Evolutionary conservation across 2,113 vertebrate species (phyloP), one percentile per base, ranked within the genome.

Genomic region (Solenodon paradoxus): DNA sequence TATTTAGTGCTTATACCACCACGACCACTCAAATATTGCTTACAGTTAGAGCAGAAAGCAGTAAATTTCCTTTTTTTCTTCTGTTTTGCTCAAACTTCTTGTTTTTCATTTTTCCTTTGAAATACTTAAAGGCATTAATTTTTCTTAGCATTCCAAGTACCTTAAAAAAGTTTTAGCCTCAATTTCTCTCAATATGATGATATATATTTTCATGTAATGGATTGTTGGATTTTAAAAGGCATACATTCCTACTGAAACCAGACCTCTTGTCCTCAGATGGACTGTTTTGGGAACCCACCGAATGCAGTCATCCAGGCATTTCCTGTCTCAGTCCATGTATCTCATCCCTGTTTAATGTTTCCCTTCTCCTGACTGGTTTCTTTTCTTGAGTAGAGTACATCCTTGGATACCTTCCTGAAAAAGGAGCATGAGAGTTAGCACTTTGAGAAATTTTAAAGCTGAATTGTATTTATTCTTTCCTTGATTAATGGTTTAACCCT

Each of bases 241-340:
- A 42, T 2, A 49, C 13, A 51, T 78, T 51, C 17, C 7, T 66
- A 19, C 22, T 3, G 8, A 82, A 17, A 0, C 26, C 9, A 53
- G 47, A 9, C 35, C 35, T 42, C 20, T 72, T 40, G n/a, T 63
- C 32, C 32, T 42, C 77, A 45, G 38, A 28, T 86, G 15, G 1
- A 77, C 9, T 64, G 13, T 8, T 64, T 26, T 66, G 10, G 16
- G 40, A 10, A 8, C 9, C n/a, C 5, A 3, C 5, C 24, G 6
- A 12, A 66, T 12, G 7, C 28, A n/a, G 0, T 19, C 38, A 55
- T 30, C 22, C 1, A 2, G 30, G 1, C 19, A 45, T 45, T 42
- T 78, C 11, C 24, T 38, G 26, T 4, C 10, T 8, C 2, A 10
- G 12, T 11, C 38, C 7, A 0, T 20, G 5, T 28, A 12, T 4